Conservation (phyloP, 2,888 invertebrate species). For the Synanthedon myopaeformis region DNA sequence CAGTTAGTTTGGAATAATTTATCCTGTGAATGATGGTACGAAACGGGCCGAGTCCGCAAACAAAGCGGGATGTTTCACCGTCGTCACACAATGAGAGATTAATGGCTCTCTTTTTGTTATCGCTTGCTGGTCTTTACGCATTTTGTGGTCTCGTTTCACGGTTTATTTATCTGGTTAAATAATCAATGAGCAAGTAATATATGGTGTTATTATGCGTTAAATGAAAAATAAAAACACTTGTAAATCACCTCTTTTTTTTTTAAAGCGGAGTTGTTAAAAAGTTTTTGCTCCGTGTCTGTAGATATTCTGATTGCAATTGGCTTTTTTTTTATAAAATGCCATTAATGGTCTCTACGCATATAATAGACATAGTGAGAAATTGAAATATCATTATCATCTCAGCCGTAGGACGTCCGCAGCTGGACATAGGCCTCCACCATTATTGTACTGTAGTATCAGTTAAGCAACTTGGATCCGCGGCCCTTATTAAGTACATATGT, state of each 20-base stretch:
- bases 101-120: conserved; percentile 62
- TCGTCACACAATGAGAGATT: conserved; percentile 62
- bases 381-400: too few species aligned
- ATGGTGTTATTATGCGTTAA: conserved; percentile 31
- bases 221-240: conserved; percentile 29
- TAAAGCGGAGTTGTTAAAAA: conserved; percentile 3
- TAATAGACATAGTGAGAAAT: too few species aligned
- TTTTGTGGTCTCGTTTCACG: conserved; percentile 65
- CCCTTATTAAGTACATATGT: too few species aligned
- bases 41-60: conserved; percentile 55
- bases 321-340: too few species aligned
- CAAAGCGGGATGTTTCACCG: conserved; percentile 52
- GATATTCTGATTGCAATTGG: too few species aligned
- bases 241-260: conserved; percentile 10
- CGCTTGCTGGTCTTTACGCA: conserved; percentile 56
- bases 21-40: conserved; percentile 35
- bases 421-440: too few species aligned
- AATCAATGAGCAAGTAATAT: conserved; percentile 52
- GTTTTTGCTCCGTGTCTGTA: conserved; percentile 6
- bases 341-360: too few species aligned
- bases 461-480: too few species aligned
- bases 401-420: too few species aligned
- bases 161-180: conserved; percentile 58
- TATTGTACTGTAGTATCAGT: too few species aligned
- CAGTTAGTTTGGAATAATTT: conserved; percentile 53